phyloP scores from a whole-genome alignment of 2,113 vertebrate species.

The Craseonycteris thonglongyai region DNA sequence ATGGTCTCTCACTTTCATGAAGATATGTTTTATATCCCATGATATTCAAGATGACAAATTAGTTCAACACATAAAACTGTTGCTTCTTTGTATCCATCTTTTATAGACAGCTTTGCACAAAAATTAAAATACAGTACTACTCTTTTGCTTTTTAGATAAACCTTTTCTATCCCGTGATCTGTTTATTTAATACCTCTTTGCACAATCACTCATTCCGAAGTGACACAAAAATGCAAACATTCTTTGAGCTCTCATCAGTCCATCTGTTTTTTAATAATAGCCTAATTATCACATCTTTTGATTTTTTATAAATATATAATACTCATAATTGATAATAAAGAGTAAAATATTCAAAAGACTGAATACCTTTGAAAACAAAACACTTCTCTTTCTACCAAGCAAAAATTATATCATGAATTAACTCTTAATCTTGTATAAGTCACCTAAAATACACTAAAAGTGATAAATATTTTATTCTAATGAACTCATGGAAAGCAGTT shows the following conservation, averaged over 20 bases:
- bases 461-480: slow-evolving; percentile 16
- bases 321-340: background rate
- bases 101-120: background rate
- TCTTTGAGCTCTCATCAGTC: slow-evolving; percentile 16
- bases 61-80: background rate
- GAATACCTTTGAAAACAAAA: slow-evolving; percentile 39
- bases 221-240: background rate
- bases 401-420: background rate
- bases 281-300: background rate
- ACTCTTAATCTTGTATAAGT: background rate
- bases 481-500: background rate
- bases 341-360: background rate
- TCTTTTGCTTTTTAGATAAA: background rate
- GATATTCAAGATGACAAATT: background rate
- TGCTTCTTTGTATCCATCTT: background rate
- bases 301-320: background rate
- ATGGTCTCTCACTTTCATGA: background rate
- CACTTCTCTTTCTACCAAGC: background rate
- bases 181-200: background rate
- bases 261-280: slow-evolving; percentile 5
- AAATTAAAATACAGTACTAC: background rate
- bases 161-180: background rate
- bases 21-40: background rate
- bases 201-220: background rate
- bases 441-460: background rate